phyloP scores from a whole-genome alignment of 2,113 vertebrate species.

The Syngnathoides biaculeatus region DNA sequence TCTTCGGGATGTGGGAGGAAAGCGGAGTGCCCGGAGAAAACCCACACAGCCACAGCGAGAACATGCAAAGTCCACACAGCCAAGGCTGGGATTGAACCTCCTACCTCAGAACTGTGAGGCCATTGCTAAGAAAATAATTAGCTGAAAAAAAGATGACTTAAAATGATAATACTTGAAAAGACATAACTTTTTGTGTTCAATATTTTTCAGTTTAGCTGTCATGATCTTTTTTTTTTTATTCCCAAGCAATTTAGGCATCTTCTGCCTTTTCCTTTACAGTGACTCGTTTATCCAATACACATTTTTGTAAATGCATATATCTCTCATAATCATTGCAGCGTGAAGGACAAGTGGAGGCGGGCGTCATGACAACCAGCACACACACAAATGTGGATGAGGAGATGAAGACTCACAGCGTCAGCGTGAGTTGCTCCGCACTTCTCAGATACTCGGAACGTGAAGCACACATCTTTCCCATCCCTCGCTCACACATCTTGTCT shows the following conservation, averaged over 20 bases:
- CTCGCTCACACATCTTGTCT: conserved; percentile 29
- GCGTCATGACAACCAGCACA: conserved; percentile 80
- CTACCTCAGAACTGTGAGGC: too few relatives aligned
- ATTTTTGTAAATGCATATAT: not conserved
- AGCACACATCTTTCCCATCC: conserved; percentile 52
- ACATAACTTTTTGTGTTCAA: not conserved
- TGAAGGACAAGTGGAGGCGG: conserved; percentile 88
- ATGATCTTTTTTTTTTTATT: too few relatives aligned
- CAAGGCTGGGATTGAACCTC: too few relatives aligned
- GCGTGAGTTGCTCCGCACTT: conserved; percentile 71
- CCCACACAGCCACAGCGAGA: too few relatives aligned
- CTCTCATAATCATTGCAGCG: conserved; percentile 69
- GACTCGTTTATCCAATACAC: not conserved
- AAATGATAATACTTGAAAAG: not conserved
- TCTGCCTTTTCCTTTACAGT: not conserved
- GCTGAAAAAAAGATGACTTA: not conserved
- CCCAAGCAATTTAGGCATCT: too few relatives aligned
- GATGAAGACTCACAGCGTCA: conserved; percentile 52
- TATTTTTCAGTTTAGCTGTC: too few relatives aligned
- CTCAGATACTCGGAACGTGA: conserved; percentile 51
- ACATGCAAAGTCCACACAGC: too few relatives aligned
- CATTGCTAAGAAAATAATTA: too few relatives aligned
- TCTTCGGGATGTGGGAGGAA: too few relatives aligned
- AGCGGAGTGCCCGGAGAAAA: too few relatives aligned
- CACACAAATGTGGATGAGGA: conserved; percentile 72